Evolutionary conservation across 2,888 invertebrate species (phyloP).

Genomic region (Leptinotarsa haldemani): DNA sequence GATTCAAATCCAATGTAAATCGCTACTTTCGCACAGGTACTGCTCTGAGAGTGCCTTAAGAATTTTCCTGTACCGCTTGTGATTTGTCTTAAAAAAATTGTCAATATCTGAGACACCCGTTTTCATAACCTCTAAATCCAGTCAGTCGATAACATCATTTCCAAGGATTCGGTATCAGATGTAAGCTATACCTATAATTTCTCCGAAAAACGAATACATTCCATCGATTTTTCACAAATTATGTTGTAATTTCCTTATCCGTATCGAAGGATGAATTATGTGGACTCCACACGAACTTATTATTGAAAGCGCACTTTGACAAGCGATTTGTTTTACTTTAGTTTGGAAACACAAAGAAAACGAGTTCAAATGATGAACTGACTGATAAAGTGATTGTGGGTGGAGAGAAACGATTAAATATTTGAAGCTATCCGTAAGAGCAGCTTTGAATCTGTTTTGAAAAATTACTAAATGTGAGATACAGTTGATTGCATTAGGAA

Average conservation of each 20-base stretch:
- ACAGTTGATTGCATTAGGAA: too few relatives aligned
- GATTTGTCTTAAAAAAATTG: too few relatives aligned
- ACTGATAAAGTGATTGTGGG: too few relatives aligned
- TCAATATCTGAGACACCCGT: neutral
- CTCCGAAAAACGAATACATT: slow-evolving; percentile 17
- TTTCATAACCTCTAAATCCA: neutral
- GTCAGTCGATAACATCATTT: neutral
- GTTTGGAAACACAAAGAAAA: slow-evolving; percentile 30
- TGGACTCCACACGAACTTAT: slow-evolving; percentile 65
- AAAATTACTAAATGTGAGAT: too few relatives aligned
- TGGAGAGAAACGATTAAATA: neutral
- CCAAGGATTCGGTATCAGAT: neutral
- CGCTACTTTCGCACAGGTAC: too few relatives aligned
- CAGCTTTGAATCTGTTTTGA: too few relatives aligned
- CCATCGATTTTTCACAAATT: slow-evolving; percentile 55
- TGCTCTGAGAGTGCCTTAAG: too few relatives aligned
- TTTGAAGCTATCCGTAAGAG: too few relatives aligned
- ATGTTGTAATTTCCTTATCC: slow-evolving; percentile 65
- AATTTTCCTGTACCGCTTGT: too few relatives aligned
- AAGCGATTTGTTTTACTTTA: slow-evolving; percentile 64
- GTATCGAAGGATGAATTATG: slow-evolving; percentile 65
- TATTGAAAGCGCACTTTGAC: slow-evolving; percentile 65
- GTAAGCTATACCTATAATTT: slow-evolving; percentile 25
- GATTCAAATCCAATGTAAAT: too few relatives aligned
- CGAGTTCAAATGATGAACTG: neutral